These are phyloP conservation scores for Phortica variegata DNA, from an alignment of 1,140 invertebrate species.

Conservation along the genomic window DNA sequence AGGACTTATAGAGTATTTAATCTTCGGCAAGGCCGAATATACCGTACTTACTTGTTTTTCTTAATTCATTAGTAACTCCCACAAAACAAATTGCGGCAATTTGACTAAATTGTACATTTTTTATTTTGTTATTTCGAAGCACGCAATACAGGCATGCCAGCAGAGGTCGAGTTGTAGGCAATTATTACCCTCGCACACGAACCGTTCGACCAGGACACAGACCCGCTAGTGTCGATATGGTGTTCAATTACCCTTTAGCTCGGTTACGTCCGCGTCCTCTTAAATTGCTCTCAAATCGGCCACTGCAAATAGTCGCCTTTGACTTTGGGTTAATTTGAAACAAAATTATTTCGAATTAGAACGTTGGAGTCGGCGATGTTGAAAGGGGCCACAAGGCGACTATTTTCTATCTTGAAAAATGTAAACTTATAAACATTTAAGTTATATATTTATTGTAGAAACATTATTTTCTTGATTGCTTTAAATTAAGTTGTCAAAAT, in stretches of 20 bases:
- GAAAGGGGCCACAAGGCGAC: no score
- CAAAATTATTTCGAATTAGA: constrained; percentile 3
- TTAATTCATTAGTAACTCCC: constrained; percentile 2
- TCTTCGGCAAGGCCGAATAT: no score
- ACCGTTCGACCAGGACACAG: background rate
- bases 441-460: background rate
- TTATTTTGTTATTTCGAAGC: constrained; percentile 7
- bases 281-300: constrained; percentile 18
- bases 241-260: constrained; percentile 44
- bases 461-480: background rate
- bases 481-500: background rate
- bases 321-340: constrained; percentile 31
- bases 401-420: no score
- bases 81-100: constrained; percentile 39
- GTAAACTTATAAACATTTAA: background rate
- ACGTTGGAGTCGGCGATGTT: no score
- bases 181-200: constrained; percentile 41
- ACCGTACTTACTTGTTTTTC: no score
- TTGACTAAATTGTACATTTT: constrained; percentile 25
- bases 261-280: background rate
- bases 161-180: constrained; percentile 6
- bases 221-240: constrained; percentile 23
- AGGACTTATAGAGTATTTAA: constrained; percentile 3
- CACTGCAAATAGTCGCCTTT: constrained; percentile 44
- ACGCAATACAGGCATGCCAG: constrained; percentile 26